phyloP scores from a whole-genome alignment of 2,113 vertebrate species.

The Phrynosoma blainvillii region DNA sequence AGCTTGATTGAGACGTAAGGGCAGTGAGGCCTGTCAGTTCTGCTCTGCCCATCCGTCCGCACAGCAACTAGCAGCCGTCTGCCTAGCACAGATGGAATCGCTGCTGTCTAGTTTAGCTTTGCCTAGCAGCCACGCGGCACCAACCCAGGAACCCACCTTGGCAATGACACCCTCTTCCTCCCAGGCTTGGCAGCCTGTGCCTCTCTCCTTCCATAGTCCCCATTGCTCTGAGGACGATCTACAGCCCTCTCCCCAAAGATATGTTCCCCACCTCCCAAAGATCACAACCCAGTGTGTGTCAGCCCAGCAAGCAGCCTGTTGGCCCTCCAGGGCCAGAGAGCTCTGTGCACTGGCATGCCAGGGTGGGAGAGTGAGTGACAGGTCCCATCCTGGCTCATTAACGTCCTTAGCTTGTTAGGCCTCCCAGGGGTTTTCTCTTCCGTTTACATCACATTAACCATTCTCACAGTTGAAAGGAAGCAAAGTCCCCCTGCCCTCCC shows the following conservation, averaged over 20 bases:
- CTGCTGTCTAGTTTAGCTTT: not conserved
- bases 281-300: not conserved
- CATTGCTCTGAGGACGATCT: not conserved
- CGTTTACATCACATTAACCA: slow-evolving; percentile 32
- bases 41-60: slow-evolving; percentile 44
- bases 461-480: slow-evolving; percentile 27
- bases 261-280: no score
- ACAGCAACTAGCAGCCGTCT: not conserved
- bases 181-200: not conserved
- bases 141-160: not conserved
- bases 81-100: slow-evolving; percentile 4
- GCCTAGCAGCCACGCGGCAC: not conserved
- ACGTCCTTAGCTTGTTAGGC: slow-evolving; percentile 3
- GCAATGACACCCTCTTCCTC: not conserved
- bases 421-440: slow-evolving; percentile 7
- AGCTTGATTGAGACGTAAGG: not conserved
- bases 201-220: not conserved
- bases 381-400: slow-evolving; percentile 41
- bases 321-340: slow-evolving; percentile 9
- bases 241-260: not conserved
- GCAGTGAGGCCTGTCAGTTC: slow-evolving; percentile 49
- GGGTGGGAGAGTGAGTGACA: slow-evolving; percentile 28
- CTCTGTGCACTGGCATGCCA: not conserved
- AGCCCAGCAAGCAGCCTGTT: not conserved
- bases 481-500: slow-evolving; percentile 7